Evolutionary conservation across 2,113 vertebrate genomes (phyloP), one percentile per base, ranked within the genome.

Genomic region (Australoheros scitulus): DNA sequence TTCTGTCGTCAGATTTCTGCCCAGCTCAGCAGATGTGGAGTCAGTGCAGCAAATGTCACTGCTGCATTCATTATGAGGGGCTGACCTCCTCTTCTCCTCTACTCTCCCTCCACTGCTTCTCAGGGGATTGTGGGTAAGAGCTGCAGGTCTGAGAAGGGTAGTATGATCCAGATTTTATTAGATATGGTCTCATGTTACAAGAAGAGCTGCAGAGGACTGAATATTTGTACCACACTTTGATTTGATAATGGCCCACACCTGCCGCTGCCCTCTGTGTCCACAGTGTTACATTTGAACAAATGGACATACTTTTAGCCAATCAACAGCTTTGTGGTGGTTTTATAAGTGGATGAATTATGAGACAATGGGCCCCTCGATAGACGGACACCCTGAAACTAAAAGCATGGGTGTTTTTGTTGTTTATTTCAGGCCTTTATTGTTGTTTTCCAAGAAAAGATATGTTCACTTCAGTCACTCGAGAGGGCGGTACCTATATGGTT

Each of bases 31-130:
- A 64, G 76, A 72, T 80, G 58, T 57, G n/a, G 38, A 76, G 64
- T 82, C 86, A 64, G 83, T 59, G 65, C 86, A 79, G 77, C 50
- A 83, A 84, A 91, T 81, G 79, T 90, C 88, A 83, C 43, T 41
- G 74, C 83, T 83, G 91, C 83, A 79, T 88, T 85, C 77, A 82
- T 89, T 43, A 86, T 32, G 24, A 79, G 6, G 26, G 11, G 77
- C 60, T 26, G 65, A 63, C 32, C 84, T 34, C 55, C 55, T 63
- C 34, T 9, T 38, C 22, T 26, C 78, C 36, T 47, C 17, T 60
- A 24, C 18, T 47, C 24, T 43, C 20, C 56, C 26, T 43, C 56
- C 22, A 41, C 36, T 58, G 36, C 63, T 36, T 70, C 43, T 59
- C 58, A 3, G 79, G 70, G 86, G 56, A 65, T 55, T 84, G 81